Evolutionary conservation across 2,797 vertebrate genomes (phyloP).

Genomic region (Novumbra hubbsi): DNA sequence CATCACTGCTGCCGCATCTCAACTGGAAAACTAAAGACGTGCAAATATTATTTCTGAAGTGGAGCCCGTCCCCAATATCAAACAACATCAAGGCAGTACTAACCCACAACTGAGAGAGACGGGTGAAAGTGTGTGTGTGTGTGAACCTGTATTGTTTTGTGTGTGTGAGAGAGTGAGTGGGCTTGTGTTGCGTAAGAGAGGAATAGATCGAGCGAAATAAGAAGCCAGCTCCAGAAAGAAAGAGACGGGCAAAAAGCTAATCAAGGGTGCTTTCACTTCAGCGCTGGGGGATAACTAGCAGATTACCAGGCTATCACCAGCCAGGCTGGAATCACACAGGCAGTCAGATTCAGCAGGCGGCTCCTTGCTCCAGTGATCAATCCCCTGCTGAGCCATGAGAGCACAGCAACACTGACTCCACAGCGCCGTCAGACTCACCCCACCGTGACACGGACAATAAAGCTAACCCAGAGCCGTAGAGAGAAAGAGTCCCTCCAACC

Average conservation of each 20-base stretch:
- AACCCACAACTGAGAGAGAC: slow-evolving; percentile 55
- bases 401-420: slow-evolving; percentile 25
- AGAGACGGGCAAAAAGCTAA: slow-evolving; percentile 38
- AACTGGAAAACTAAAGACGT: slow-evolving; percentile 16
- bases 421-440: slow-evolving; percentile 34
- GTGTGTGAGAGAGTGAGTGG: not conserved
- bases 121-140: slow-evolving; percentile 47
- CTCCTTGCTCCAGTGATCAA: slow-evolving; percentile 38
- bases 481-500: not conserved
- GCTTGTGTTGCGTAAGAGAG: too few relatives aligned
- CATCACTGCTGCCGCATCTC: slow-evolving; percentile 49
- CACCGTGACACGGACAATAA: slow-evolving; percentile 30
- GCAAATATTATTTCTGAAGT: slow-evolving; percentile 52
- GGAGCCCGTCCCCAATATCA: slow-evolving; percentile 77
- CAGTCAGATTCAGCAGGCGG: slow-evolving; percentile 33
- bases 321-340: slow-evolving; percentile 59
- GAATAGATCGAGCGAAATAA: not conserved
- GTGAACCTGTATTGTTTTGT: slow-evolving; percentile 23
- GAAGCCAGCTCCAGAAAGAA: slow-evolving; percentile 13
- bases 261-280: slow-evolving; percentile 45
- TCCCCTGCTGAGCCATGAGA: slow-evolving; percentile 39
- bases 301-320: slow-evolving; percentile 57
- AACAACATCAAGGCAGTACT: slow-evolving; percentile 78
- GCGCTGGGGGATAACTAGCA: slow-evolving; percentile 45
- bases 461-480: not conserved